Conservation (phyloP, 2,888 invertebrate species). For the Synergus gifuensis region DNA sequence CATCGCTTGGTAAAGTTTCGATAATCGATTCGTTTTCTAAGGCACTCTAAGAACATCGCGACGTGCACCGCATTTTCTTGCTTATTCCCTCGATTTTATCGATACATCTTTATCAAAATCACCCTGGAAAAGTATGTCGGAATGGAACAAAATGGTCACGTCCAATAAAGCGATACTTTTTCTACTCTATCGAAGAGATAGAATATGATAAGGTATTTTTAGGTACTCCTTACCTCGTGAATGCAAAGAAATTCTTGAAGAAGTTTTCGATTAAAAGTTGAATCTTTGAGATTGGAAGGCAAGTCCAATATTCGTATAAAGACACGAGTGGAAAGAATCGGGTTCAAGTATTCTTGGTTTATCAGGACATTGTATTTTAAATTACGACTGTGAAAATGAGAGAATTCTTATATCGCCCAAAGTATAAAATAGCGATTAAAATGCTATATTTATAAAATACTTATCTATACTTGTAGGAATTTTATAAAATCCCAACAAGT, state of each 20-base stretch:
- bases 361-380: not conserved
- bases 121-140: not conserved
- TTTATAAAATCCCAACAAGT: no score
- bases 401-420: not conserved
- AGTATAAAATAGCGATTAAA: not conserved
- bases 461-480: no score
- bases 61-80: conserved; percentile 40
- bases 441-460: not conserved
- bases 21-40: conserved; percentile 34
- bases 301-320: conserved; percentile 11
- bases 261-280: conserved; percentile 38
- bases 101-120: conserved; percentile 30
- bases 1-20: conserved; percentile 32
- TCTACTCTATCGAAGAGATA: not conserved
- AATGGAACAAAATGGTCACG: conserved; percentile 5
- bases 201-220: conserved; percentile 32
- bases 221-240: not conserved
- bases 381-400: not conserved
- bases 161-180: conserved; percentile 15
- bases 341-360: not conserved
- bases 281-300: conserved; percentile 5
- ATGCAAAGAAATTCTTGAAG: conserved; percentile 7
- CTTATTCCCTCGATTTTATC: conserved; percentile 11
- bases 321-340: not conserved
- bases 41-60: conserved; percentile 24